These are phyloP conservation scores for Pristionchus japonicus DNA, from an alignment of 2,888 invertebrate genomes.

Conservation along the genomic window DNA sequence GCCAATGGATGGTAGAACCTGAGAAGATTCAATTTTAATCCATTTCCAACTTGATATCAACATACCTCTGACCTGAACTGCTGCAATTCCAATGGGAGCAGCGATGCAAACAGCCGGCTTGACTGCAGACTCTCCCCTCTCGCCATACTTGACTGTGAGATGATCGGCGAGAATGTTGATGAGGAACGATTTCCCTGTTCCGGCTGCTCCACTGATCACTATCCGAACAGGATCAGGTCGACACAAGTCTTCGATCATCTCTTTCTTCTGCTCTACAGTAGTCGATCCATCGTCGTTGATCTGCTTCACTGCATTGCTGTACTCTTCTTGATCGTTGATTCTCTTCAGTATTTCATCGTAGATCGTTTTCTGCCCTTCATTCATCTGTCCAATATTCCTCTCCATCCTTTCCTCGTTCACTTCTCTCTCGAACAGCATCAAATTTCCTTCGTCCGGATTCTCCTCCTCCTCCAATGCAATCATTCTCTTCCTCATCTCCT, in stretches of 20 bases:
- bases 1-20: constrained; percentile 52
- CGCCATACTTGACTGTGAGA: constrained; percentile 34
- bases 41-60: background rate
- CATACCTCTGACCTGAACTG: constrained; percentile 39
- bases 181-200: constrained; percentile 53
- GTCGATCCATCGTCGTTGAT: background rate
- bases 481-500: background rate
- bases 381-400: background rate
- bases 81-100: constrained; percentile 56
- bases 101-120: constrained; percentile 43
- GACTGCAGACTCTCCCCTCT: background rate
- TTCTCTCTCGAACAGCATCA: background rate
- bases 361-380: background rate
- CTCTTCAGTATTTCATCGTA: no score
- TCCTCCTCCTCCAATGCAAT: background rate
- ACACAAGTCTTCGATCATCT: no score
- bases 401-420: background rate
- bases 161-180: constrained; percentile 52
- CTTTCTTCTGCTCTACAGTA: background rate
- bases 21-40: background rate
- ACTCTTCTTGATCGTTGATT: no score
- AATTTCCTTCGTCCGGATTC: background rate
- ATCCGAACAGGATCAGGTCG: background rate
- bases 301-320: background rate
- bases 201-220: constrained; percentile 52